Conservation (phyloP, 2,113 vertebrate species). For the Morphnarchus princeps region DNA sequence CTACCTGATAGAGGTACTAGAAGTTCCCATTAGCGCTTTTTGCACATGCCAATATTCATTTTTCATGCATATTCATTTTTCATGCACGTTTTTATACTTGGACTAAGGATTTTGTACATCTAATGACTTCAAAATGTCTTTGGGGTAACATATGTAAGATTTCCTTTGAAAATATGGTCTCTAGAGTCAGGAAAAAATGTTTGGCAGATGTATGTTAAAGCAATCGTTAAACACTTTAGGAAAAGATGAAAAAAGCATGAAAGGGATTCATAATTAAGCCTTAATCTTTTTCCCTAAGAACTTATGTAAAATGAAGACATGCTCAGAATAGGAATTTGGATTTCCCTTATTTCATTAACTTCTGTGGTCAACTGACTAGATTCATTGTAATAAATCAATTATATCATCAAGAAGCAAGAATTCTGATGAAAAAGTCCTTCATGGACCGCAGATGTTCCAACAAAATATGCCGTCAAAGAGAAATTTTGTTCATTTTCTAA, state of each 20-base stretch:
- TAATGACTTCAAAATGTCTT: neutral
- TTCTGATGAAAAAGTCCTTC: neutral
- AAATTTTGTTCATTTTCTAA: neutral
- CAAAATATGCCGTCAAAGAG: neutral
- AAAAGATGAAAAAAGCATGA: neutral
- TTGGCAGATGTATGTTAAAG: neutral
- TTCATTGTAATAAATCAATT: neutral
- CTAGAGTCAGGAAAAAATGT: neutral
- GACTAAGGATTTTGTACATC: neutral
- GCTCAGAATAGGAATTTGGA: neutral
- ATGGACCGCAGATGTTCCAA: neutral
- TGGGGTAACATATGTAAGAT: neutral
- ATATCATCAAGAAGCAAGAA: neutral
- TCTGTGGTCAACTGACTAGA: neutral
- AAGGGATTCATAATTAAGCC: neutral
- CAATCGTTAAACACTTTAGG: neutral
- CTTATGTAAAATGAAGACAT: neutral
- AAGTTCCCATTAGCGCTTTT: neutral
- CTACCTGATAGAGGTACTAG: neutral
- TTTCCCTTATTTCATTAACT: neutral
- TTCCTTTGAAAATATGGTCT: slow-evolving; percentile 17
- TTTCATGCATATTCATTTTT: neutral
- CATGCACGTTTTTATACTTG: neutral
- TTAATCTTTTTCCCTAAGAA: neutral
- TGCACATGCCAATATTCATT: neutral